Percentiles rank a stretch among this genome's conserved stretches.
Evolutionary conservation across 2,888 invertebrate species (phyloP).

Genomic region (Synergus japonicus): DNA sequence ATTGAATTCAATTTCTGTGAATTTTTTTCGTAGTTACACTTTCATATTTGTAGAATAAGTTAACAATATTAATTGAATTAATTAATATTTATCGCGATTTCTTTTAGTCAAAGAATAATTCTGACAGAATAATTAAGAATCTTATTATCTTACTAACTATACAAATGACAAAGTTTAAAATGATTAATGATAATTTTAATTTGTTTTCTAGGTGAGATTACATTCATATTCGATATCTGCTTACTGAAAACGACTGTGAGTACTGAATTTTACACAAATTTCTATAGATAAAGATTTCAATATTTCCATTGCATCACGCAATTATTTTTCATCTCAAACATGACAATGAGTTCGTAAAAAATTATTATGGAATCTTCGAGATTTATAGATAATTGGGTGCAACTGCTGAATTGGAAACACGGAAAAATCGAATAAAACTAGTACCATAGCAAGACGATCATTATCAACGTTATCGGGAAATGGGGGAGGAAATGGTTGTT

Average conservation of each 20-base stretch:
- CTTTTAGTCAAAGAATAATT: background rate
- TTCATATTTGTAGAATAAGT: background rate
- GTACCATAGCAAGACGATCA: background rate
- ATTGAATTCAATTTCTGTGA: background rate
- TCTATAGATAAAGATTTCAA: background rate
- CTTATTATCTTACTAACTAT: no score
- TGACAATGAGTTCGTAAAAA: background rate
- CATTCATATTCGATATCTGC: background rate
- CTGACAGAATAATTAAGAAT: no score
- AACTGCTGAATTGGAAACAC: background rate
- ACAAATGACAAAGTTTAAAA: no score
- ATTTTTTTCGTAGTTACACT: background rate
- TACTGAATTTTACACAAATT: background rate
- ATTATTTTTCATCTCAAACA: background rate
- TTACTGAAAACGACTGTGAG: background rate
- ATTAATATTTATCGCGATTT: background rate
- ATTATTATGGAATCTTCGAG: background rate
- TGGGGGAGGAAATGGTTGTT: background rate
- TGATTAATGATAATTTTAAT: background rate
- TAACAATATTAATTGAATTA: background rate
- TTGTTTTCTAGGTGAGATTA: background rate
- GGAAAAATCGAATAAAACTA: background rate
- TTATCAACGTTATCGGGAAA: constrained; percentile 10
- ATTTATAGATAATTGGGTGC: background rate
- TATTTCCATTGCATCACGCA: background rate